Percentiles rank a stretch among this genome's conserved stretches.
These are phyloP conservation scores for Heterodera schachtii DNA, from an alignment of 1,140 invertebrate species.

Conservation along the genomic window DNA sequence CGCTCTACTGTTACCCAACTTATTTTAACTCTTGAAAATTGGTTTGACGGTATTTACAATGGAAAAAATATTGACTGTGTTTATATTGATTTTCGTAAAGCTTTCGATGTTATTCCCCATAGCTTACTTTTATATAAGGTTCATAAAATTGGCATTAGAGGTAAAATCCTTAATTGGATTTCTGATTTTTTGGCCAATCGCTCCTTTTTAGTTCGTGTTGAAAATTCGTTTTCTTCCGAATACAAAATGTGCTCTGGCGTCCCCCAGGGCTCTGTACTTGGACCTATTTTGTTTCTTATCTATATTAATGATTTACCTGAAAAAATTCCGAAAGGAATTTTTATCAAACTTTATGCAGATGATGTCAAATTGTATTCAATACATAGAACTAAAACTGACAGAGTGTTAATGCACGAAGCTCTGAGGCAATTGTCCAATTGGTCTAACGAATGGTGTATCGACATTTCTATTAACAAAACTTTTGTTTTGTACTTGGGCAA, in stretches of 20 bases:
- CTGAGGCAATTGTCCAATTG: background rate
- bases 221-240: background rate
- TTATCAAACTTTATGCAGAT: background rate
- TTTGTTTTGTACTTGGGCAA: conserved; percentile 1
- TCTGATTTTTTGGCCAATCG: background rate
- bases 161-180: conserved; percentile 1
- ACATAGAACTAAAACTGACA: background rate
- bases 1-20: conserved; percentile 14
- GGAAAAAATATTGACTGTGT: background rate
- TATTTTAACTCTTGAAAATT: conserved; percentile 5
- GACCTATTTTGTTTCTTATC: conserved; percentile 5
- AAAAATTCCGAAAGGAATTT: background rate
- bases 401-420: background rate
- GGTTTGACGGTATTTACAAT: background rate
- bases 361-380: conserved; percentile 4
- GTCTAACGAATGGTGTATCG: background rate
- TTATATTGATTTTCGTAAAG: conserved; percentile 16
- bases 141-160: background rate
- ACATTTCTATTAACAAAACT: conserved; percentile 10
- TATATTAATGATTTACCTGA: conserved; percentile 17
- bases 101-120: background rate
- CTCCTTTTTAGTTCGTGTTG: background rate
- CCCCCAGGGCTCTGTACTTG: conserved; percentile 6
- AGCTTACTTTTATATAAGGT: background rate
- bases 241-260: background rate